Evolutionary conservation across 2,888 invertebrate species (phyloP).

Genomic region (Mesorhabditis spiculigera): DNA sequence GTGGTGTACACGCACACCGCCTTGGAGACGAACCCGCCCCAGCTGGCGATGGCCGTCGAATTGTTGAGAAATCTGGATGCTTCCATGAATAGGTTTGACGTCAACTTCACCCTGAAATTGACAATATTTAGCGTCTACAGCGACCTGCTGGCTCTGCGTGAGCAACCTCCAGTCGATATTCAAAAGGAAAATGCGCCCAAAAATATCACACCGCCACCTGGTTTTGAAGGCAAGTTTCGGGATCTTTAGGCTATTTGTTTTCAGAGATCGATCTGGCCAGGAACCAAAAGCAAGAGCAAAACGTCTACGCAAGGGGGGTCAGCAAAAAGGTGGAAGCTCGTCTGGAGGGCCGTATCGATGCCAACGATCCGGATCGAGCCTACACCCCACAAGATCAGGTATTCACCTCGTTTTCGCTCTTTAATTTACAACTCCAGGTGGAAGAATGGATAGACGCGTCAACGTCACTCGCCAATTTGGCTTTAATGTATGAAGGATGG

Average conservation of each 20-base stretch:
- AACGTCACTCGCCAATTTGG: conserved; percentile 84
- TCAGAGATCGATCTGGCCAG: conserved; percentile 22
- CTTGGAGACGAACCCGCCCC: conserved; percentile 17
- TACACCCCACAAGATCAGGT: conserved; percentile 30
- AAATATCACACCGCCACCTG: conserved; percentile 24
- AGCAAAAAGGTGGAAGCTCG: conserved; percentile 32
- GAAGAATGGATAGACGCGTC: conserved; percentile 91
- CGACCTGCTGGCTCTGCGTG: conserved; percentile 11
- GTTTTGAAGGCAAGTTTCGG: conserved; percentile 25
- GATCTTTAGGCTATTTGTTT: too few relatives aligned
- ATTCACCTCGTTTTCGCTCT: not conserved
- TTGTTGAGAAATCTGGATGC: not conserved
- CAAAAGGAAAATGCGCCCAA: not conserved
- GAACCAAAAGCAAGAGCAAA: conserved; percentile 33
- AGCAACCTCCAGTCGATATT: not conserved
- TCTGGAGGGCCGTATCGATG: conserved; percentile 27
- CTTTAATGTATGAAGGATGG: conserved; percentile 98
- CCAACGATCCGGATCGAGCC: conserved; percentile 9
- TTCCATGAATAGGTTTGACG: not conserved
- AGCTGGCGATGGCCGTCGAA: conserved; percentile 9
- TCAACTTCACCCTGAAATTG: too few relatives aligned
- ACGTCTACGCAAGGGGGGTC: conserved; percentile 34
- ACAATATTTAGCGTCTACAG: conserved; percentile 21
- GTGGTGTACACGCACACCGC: conserved; percentile 25
- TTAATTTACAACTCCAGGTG: conserved; percentile 69